Base-by-base conservation (phyloP, 2,797 vertebrate genomes). In the Argya squamiceps region DNA sequence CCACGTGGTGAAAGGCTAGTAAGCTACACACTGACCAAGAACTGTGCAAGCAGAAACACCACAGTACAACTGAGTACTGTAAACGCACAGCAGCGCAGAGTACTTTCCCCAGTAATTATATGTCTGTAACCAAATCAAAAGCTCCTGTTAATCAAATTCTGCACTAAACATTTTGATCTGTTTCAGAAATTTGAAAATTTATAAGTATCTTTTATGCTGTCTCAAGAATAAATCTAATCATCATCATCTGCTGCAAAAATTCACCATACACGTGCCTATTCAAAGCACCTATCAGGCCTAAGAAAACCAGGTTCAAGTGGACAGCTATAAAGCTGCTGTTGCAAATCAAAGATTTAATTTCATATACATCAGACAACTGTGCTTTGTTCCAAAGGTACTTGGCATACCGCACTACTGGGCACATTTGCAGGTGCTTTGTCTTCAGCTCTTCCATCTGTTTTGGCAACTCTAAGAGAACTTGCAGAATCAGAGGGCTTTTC, bases 391-490 rank as follows among this genome's bases (percentile, higher is more conserved):
- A 75, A 83, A 43, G 36, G 44, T 20, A 62, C 22, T 87, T 64
- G 85, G 97, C 98, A 39, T 98, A 99, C 99, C 96, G 98, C 98
- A 97, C 98, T 99, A 94, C 98, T 97, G 60, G 98, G 97, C 65
- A 97, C 97, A 68, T 96, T 97, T 91, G 98, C 95, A 91, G 98
- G 86, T 85, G 98, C 93, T 97, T 99, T 98, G 62, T 99, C 99
- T 65, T 99, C 99, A 65, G 97, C 97, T 97, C 98, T 99, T 96
- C 98, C 98, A 22, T 99, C 99, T 82, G 98, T 98, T 98, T 99
- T 99, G 78, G 98, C 98, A 85, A 98, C 98, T 98, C 99, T 98
- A 95, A 99, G 97, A 94, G 98, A 98, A 75, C 98, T 98, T 39
- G 98, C 96, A 64, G 99, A 97, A 96, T 99, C 99, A 43, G 98